phyloP scores from a whole-genome alignment of 2,888 invertebrate genomes.

The Pseudanteris insignis region DNA sequence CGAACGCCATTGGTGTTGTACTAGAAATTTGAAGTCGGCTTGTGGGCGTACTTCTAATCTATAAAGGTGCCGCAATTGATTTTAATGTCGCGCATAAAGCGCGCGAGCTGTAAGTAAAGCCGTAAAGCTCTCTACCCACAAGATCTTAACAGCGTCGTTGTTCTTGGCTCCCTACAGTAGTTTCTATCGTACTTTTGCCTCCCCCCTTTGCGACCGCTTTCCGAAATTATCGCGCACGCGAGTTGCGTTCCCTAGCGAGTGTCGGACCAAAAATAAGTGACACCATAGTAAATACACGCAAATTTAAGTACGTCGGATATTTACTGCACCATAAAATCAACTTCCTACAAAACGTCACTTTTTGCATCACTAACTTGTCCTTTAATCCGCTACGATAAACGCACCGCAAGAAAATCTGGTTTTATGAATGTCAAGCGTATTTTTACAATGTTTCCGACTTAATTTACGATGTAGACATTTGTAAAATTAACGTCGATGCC shows the following conservation, averaged over 20 bases:
- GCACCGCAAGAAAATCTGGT: constrained; percentile 33
- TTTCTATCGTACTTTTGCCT: constrained; percentile 26
- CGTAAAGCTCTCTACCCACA: constrained; percentile 48
- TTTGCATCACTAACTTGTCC: constrained; percentile 39
- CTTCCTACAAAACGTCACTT: constrained; percentile 42
- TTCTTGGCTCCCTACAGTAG: constrained; percentile 36
- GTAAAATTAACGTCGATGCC: constrained; percentile 26
- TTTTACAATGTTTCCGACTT: constrained; percentile 38
- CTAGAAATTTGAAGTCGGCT: constrained; percentile 27
- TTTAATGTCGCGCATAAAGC: constrained; percentile 53
- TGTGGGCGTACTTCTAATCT: constrained; percentile 48
- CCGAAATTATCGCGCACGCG: constrained; percentile 40
- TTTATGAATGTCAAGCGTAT: constrained; percentile 32
- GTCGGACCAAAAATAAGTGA: constrained; percentile 35
- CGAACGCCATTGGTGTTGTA: constrained; percentile 32
- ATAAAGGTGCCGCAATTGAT: constrained; percentile 56
- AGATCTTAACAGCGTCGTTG: constrained; percentile 46
- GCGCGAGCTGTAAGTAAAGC: constrained; percentile 45
- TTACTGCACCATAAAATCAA: constrained; percentile 35
- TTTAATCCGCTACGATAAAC: constrained; percentile 40
- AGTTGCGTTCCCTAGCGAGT: constrained; percentile 20
- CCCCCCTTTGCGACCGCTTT: constrained; percentile 28
- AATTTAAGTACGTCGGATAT: constrained; percentile 38
- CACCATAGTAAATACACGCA: constrained; percentile 43
- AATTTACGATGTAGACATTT: constrained; percentile 38